phyloP scores from a whole-genome alignment of 1,140 invertebrate genomes.

The Anastrepha ludens region DNA sequence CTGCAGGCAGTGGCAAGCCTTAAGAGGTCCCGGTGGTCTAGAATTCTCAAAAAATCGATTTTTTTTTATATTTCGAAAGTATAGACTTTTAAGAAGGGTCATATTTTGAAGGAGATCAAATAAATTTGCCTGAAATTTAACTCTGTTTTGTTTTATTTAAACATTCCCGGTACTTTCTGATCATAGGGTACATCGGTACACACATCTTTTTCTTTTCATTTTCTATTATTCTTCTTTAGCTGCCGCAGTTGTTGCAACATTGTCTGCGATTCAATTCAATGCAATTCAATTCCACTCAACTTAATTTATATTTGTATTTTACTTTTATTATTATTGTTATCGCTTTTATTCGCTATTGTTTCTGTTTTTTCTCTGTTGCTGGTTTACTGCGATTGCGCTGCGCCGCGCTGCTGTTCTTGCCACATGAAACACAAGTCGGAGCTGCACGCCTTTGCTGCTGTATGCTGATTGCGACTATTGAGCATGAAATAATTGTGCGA shows the following conservation, averaged over 20 bases:
- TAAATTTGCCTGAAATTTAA: too few species aligned
- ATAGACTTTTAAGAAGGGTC: too few species aligned
- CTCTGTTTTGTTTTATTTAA: too few species aligned
- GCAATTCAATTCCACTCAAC: constrained; percentile 16
- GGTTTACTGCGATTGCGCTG: not conserved
- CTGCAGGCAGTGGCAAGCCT: too few species aligned
- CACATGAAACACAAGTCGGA: not conserved
- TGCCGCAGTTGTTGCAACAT: constrained; percentile 9
- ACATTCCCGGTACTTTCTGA: too few species aligned
- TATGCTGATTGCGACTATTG: constrained; percentile 23
- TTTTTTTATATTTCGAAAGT: too few species aligned
- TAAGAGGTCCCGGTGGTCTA: too few species aligned
- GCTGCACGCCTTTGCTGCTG: not conserved
- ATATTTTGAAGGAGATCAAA: too few species aligned
- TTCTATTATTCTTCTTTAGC: not conserved
- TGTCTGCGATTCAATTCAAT: constrained; percentile 9
- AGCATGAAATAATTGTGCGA: not conserved
- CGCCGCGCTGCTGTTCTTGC: not conserved
- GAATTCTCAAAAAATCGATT: too few species aligned
- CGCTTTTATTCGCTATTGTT: constrained; percentile 26
- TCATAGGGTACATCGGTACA: not conserved
- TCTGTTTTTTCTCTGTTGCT: not conserved
- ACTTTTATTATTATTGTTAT: constrained; percentile 52
- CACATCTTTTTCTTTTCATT: not conserved
- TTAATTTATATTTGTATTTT: constrained; percentile 51